These are phyloP conservation scores for Phaenicophaeus curvirostris DNA, from an alignment of 2,797 vertebrate species.

Conservation along the genomic window DNA sequence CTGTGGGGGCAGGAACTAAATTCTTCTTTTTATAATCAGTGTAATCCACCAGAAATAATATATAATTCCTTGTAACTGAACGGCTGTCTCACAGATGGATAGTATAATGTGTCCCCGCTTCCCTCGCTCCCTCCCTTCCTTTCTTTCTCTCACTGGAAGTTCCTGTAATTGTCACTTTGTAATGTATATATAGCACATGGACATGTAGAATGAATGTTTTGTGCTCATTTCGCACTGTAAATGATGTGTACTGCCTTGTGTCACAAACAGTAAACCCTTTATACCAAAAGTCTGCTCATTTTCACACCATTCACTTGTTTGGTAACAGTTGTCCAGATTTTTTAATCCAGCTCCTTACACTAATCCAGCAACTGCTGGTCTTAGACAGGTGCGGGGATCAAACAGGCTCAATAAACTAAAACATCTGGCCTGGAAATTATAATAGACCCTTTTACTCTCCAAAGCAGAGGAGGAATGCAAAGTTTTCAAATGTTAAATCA, in stretches of 20 bases:
- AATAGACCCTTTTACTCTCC: constrained; percentile 80
- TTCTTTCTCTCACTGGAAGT: constrained; percentile 64
- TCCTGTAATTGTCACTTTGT: constrained; percentile 75
- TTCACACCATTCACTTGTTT: constrained; percentile 84
- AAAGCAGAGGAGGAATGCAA: constrained; percentile 72
- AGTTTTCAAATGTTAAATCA: constrained; percentile 78
- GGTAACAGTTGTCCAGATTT: constrained; percentile 84
- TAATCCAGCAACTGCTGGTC: constrained; percentile 86
- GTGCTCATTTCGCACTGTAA: constrained; percentile 64
- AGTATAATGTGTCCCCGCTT: constrained; percentile 73
- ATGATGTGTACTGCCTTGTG: constrained; percentile 77
- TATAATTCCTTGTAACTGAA: constrained; percentile 79
- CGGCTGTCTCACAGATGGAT: constrained; percentile 83
- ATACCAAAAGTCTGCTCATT: constrained; percentile 79
- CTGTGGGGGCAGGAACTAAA: constrained; percentile 59
- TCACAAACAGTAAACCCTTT: constrained; percentile 84
- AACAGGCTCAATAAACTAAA: constrained; percentile 82
- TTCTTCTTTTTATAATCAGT: constrained; percentile 78
- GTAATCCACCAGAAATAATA: constrained; percentile 84
- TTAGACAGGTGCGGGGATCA: constrained; percentile 86
- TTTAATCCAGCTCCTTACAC: constrained; percentile 78
- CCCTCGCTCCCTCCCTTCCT: constrained; percentile 23
- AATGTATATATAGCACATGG: constrained; percentile 73
- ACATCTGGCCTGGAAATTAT: constrained; percentile 84
- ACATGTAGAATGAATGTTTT: constrained; percentile 60